A percentile compares a stretch with the other conserved stretches of the same genome.
phyloP scores from a whole-genome alignment of 2,888 invertebrate species.

The Drosophila macrothrix region DNA sequence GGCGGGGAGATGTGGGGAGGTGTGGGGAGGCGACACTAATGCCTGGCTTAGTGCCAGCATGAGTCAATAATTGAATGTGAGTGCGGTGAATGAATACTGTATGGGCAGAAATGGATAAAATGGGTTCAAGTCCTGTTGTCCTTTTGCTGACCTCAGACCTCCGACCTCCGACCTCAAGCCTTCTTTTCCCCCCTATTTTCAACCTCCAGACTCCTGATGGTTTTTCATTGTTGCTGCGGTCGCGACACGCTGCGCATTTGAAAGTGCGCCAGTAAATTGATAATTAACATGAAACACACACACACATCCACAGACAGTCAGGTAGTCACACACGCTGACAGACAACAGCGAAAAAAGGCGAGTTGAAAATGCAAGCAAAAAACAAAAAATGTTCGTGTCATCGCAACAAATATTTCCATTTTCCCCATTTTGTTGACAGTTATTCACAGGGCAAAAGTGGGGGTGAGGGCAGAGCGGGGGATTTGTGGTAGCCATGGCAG shows the following conservation, averaged over 20 bases:
- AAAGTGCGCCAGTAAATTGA: slow-evolving; percentile 67
- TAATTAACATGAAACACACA: slow-evolving; percentile 72
- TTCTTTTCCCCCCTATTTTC: neutral
- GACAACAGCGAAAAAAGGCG: slow-evolving; percentile 39
- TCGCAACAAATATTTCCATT: slow-evolving; percentile 64
- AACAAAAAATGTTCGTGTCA: slow-evolving; percentile 42
- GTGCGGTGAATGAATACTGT: slow-evolving; percentile 37
- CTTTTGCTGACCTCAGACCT: slow-evolving; percentile 45
- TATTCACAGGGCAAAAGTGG: slow-evolving; percentile 46
- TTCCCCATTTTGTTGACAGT: slow-evolving; percentile 75
- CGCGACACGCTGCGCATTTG: slow-evolving; percentile 77
- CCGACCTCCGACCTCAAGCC: slow-evolving; percentile 14
- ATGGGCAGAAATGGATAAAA: slow-evolving; percentile 30
- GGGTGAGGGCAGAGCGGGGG: neutral
- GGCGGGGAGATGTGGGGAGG: fast-evolving
- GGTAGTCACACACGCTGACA: slow-evolving; percentile 34
- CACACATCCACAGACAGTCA: slow-evolving; percentile 15
- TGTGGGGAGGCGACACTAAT: slow-evolving; percentile 32
- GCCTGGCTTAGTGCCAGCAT: slow-evolving; percentile 80
- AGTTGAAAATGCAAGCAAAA: slow-evolving; percentile 2
- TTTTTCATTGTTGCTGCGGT: slow-evolving; percentile 80
- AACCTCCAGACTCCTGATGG: slow-evolving; percentile 61
- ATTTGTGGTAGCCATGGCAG: slow-evolving; percentile 57
- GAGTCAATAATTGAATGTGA: slow-evolving; percentile 80
- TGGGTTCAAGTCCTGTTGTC: slow-evolving; percentile 68